A percentile compares a stretch with the other conserved stretches of the same genome.
phyloP scores from a whole-genome alignment of 2,113 vertebrate genomes.

The Rhadina sibilatrix region DNA sequence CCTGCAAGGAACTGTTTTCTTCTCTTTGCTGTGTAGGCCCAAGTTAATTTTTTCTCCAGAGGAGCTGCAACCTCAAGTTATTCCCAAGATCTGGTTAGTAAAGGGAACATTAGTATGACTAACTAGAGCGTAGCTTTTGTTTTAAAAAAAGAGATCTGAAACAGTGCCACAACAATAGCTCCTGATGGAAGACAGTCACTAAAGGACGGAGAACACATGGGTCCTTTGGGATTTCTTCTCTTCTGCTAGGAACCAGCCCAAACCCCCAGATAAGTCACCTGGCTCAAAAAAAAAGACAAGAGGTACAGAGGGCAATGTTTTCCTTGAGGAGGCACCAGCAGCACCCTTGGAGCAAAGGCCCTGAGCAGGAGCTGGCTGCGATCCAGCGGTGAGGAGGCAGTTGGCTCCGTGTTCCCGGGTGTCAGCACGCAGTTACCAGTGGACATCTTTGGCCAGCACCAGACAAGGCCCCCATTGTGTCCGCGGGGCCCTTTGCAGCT shows the following conservation, averaged over 20 bases:
- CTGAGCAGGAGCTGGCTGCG: neutral
- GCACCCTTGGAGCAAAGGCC: neutral
- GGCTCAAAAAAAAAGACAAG: neutral
- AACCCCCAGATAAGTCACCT: neutral
- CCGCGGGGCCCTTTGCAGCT: neutral
- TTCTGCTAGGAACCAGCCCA: neutral
- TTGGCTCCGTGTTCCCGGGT: neutral
- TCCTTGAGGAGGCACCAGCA: neutral
- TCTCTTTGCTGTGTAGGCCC: neutral
- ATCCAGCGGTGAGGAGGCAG: neutral
- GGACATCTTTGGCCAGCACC: neutral
- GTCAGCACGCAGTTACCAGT: neutral
- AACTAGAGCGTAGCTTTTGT: neutral
- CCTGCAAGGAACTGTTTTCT: neutral
- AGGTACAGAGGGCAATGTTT: rapidly evolving
- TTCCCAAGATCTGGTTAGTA: neutral
- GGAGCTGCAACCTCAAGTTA: neutral
- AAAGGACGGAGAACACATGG: rapidly evolving
- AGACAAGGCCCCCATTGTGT: slow-evolving; percentile 4
- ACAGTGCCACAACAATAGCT: neutral
- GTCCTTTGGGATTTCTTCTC: neutral
- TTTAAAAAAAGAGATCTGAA: neutral
- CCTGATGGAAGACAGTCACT: neutral
- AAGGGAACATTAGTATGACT: neutral
- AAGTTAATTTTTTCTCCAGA: neutral